These are phyloP conservation scores for Thripadectes ignobilis DNA, from an alignment of 2,797 vertebrate species.

Conservation along the genomic window DNA sequence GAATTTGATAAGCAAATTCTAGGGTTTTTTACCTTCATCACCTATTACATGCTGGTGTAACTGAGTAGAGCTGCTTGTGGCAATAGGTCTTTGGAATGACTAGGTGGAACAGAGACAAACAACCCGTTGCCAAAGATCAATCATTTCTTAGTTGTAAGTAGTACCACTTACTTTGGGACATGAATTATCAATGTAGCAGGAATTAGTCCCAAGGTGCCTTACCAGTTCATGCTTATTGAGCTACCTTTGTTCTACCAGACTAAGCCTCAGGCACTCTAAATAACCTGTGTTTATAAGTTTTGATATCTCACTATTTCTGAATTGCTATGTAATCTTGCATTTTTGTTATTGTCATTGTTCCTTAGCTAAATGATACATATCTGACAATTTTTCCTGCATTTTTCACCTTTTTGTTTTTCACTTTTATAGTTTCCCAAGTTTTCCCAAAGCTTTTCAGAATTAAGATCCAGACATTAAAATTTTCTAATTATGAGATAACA, in stretches of 20 bases:
- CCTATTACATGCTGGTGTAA: not conserved
- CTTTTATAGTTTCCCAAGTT: accelerated
- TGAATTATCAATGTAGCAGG: not conserved
- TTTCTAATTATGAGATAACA: not conserved
- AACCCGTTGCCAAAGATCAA: not conserved
- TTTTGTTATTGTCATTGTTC: not conserved
- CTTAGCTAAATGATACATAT: not conserved
- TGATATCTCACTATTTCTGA: not conserved
- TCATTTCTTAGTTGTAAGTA: not conserved
- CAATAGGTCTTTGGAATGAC: not conserved
- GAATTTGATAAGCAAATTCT: too few relatives aligned
- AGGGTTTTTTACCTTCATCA: too few relatives aligned
- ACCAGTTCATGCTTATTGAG: not conserved
- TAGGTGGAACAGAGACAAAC: not conserved
- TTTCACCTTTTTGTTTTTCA: not conserved
- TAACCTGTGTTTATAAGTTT: not conserved
- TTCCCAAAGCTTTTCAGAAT: not conserved
- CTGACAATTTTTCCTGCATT: not conserved
- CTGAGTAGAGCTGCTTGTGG: not conserved
- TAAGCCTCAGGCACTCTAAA: not conserved
- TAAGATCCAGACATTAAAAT: not conserved
- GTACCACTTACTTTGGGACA: not conserved
- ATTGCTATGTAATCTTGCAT: not conserved
- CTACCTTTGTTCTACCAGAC: not conserved
- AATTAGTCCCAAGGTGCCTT: not conserved